phyloP scores from a whole-genome alignment of 2,797 vertebrate genomes.

The Botia kubotai region DNA sequence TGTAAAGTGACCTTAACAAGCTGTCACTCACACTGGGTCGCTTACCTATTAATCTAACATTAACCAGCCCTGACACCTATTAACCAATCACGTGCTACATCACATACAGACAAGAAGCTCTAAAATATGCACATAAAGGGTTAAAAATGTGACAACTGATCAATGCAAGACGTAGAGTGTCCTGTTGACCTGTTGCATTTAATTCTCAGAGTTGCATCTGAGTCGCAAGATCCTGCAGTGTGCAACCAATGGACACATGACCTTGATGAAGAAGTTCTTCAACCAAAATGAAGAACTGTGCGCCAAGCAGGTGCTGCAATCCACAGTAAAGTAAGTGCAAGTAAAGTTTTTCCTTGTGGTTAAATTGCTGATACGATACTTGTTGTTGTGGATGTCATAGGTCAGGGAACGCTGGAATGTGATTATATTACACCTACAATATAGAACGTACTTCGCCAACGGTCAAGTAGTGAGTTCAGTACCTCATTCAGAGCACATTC shows the following conservation, averaged over 20 bases:
- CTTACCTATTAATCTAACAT: not conserved
- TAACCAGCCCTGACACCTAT: conserved; percentile 33
- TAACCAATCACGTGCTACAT: not conserved
- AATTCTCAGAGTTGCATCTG: too few species aligned
- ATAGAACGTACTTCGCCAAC: not conserved
- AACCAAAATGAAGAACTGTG: too few species aligned
- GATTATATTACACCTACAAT: not conserved
- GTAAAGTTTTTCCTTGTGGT: too few species aligned
- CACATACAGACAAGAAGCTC: not conserved
- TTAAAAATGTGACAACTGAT: not conserved
- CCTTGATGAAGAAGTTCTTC: too few species aligned
- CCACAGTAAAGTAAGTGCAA: too few species aligned
- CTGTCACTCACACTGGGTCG: conserved; percentile 45
- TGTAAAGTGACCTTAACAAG: conserved; percentile 34
- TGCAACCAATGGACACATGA: too few species aligned
- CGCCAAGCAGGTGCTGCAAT: too few species aligned
- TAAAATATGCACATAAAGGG: not conserved
- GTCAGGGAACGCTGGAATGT: not conserved
- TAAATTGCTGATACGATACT: too few species aligned
- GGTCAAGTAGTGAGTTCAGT: not conserved
- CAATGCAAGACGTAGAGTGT: too few species aligned
- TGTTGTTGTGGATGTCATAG: too few species aligned
- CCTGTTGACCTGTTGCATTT: too few species aligned
- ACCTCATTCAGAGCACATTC: not conserved
- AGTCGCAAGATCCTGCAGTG: too few species aligned